These are phyloP conservation scores for Leptopilina clavipes DNA, from an alignment of 1,140 invertebrate genomes.

Conservation along the genomic window DNA sequence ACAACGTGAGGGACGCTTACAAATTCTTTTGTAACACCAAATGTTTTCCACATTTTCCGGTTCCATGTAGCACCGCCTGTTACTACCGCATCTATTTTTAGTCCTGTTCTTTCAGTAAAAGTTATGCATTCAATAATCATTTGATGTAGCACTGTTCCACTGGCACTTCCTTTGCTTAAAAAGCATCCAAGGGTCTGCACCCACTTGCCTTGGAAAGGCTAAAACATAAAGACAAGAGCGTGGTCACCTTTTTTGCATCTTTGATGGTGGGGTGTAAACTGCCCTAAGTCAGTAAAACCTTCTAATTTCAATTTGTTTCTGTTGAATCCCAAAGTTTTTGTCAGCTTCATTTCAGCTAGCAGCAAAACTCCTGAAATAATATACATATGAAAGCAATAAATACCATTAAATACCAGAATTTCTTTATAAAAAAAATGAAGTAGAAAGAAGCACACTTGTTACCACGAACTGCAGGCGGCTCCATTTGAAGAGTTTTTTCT, in stretches of 20 bases:
- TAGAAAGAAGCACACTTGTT: too few species aligned
- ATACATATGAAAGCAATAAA: too few species aligned
- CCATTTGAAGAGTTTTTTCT: too few species aligned
- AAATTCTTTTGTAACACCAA: constrained; percentile 37
- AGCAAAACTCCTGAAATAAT: not conserved
- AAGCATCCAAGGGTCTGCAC: constrained; percentile 52
- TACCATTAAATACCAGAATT: too few species aligned
- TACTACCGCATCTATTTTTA: constrained; percentile 40
- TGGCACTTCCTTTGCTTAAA: constrained; percentile 49
- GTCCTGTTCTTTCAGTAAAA: constrained; percentile 38
- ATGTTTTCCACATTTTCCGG: constrained; percentile 43
- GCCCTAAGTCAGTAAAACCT: constrained; percentile 51
- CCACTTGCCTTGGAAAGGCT: constrained; percentile 45
- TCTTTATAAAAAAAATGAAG: too few species aligned
- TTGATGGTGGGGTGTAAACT: constrained; percentile 51
- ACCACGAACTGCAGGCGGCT: too few species aligned
- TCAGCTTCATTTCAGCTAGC: not conserved
- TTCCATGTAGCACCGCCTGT: constrained; percentile 45
- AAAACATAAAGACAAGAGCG: constrained; percentile 61
- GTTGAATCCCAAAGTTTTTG: not conserved
- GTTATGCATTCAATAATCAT: constrained; percentile 45
- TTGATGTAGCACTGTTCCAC: constrained; percentile 47
- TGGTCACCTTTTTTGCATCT: constrained; percentile 53
- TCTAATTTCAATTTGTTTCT: constrained; percentile 13
- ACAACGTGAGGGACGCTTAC: constrained; percentile 24